A percentile compares a stretch with the other conserved stretches of the same genome.
Evolutionary conservation across 2,797 vertebrate species (phyloP).

Genomic region (Cossypha caffra): DNA sequence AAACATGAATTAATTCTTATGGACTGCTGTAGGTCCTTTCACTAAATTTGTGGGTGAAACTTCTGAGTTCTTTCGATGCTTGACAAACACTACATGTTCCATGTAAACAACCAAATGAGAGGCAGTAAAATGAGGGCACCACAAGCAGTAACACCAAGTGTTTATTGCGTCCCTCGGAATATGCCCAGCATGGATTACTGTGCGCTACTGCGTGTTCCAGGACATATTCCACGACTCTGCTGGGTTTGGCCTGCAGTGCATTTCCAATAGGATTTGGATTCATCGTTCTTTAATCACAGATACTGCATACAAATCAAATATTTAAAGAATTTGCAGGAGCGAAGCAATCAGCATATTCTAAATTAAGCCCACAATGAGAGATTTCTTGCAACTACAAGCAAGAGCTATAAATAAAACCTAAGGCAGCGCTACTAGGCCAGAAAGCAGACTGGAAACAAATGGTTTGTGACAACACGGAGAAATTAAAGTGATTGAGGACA

Average conservation of each 20-base stretch:
- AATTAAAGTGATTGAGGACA: slow-evolving; percentile 67
- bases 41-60: not conserved
- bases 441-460: slow-evolving; percentile 69
- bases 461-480: slow-evolving; percentile 60
- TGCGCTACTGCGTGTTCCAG: not conserved
- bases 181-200: not conserved
- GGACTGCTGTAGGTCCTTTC: not conserved
- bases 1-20: not conserved
- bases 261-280: not conserved
- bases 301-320: slow-evolving; percentile 13
- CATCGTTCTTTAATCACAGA: not conserved
- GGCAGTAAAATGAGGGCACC: not conserved
- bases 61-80: not conserved
- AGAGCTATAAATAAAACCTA: slow-evolving; percentile 47
- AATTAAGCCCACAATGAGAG: slow-evolving; percentile 35
- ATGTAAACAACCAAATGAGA: not conserved
- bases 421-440: slow-evolving; percentile 50
- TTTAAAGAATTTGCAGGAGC: slow-evolving; percentile 23
- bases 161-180: accelerated
- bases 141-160: not conserved
- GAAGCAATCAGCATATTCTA: slow-evolving; percentile 58
- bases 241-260: not conserved
- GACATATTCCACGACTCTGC: not conserved
- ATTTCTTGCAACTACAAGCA: slow-evolving; percentile 61
- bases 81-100: not conserved